Conservation (phyloP, 2,797 vertebrate species). For the Mormyrops attenuatus region DNA sequence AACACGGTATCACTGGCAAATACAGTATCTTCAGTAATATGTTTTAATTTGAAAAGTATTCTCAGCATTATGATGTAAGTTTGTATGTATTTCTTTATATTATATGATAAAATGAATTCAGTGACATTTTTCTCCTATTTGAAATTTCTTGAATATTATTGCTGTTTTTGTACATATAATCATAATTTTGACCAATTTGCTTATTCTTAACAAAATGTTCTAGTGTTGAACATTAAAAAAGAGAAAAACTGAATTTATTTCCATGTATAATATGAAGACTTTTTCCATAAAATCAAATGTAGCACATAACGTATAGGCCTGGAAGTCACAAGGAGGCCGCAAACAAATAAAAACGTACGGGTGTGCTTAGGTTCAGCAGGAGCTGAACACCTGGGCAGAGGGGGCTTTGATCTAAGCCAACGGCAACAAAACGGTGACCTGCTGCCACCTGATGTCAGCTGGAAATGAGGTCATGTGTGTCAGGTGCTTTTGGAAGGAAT, state of each 20-base stretch:
- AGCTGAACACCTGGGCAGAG: background rate
- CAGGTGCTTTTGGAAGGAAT: background rate
- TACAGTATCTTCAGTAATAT: background rate
- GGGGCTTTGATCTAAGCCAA: background rate
- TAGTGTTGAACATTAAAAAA: background rate
- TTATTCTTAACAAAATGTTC: background rate
- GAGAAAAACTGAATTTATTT: background rate
- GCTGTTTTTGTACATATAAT: background rate
- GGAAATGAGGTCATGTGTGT: constrained; percentile 5
- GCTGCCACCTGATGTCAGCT: background rate
- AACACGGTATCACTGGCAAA: background rate
- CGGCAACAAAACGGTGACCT: background rate
- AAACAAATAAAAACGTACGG: background rate
- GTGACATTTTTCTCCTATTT: background rate
- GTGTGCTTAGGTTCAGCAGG: background rate
- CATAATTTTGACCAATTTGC: background rate
- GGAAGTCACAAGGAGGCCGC: background rate
- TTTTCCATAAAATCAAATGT: background rate
- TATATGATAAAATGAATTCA: background rate
- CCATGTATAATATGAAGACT: background rate
- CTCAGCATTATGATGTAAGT: background rate
- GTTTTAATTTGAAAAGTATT: background rate
- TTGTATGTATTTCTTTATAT: background rate
- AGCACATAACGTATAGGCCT: background rate
- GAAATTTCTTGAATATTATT: background rate